Conservation (phyloP, 1,140 invertebrate species). For the Cydia amplana region DNA sequence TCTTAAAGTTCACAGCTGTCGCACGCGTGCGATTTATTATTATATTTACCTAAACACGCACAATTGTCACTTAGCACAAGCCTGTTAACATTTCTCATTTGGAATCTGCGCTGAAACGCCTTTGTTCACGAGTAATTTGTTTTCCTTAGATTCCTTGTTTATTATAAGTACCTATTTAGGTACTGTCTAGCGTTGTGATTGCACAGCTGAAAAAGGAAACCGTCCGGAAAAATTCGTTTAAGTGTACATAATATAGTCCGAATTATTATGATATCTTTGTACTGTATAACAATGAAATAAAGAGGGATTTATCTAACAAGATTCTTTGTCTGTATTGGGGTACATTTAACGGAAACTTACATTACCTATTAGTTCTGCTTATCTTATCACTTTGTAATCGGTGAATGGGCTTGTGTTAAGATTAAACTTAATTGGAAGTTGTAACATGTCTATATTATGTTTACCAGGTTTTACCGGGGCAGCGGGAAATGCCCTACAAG, state of each 20-base stretch:
- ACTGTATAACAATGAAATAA: too few relatives aligned
- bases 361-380: not conserved
- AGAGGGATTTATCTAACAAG: not conserved
- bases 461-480: slow-evolving; percentile 33
- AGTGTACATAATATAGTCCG: not conserved
- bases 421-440: slow-evolving; percentile 21
- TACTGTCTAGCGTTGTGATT: not conserved
- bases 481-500: slow-evolving; percentile 77
- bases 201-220: not conserved
- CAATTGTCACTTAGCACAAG: not conserved
- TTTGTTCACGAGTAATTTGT: slow-evolving; percentile 12
- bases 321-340: not conserved
- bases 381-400: slow-evolving; percentile 23
- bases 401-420: slow-evolving; percentile 2
- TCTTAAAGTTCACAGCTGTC: not conserved
- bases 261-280: not conserved
- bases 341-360: slow-evolving; percentile 11
- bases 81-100: not conserved
- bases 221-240: not conserved
- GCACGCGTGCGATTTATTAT: too few relatives aligned
- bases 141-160: not conserved
- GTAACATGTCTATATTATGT: not conserved
- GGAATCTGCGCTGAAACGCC: not conserved
- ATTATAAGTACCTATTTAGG: too few relatives aligned
- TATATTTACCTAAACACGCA: too few relatives aligned